These are phyloP conservation scores for Caenorhabditis latens DNA, from an alignment of 1,140 invertebrate genomes.

Conservation along the genomic window DNA sequence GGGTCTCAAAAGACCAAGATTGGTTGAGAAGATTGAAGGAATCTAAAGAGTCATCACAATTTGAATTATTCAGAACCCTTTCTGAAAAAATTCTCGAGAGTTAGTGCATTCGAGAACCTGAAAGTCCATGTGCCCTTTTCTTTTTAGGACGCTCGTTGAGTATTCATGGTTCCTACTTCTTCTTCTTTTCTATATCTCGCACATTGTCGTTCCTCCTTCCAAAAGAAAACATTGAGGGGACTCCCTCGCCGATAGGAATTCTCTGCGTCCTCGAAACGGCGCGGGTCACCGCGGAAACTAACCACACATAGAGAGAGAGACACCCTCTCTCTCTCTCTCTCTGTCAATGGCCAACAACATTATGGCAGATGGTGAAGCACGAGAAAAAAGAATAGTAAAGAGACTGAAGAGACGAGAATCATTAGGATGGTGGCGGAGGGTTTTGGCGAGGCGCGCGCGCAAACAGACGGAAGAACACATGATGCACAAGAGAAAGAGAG, in stretches of 20 bases:
- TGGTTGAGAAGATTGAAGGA: no score
- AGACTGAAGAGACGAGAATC: background rate
- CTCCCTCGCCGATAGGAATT: background rate
- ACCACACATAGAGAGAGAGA: constrained; percentile 19
- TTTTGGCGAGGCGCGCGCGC: constrained; percentile 45
- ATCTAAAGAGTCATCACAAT: no score
- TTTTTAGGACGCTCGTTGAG: no score
- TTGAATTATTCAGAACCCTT: no score
- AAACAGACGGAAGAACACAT: constrained; percentile 51
- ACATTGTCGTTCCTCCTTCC: background rate
- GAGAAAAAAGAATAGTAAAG: no score
- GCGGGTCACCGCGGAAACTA: constrained; percentile 54
- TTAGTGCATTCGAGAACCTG: no score
- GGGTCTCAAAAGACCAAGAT: no score
- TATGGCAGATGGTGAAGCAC: constrained; percentile 39
- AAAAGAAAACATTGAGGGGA: background rate
- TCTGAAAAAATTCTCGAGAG: no score
- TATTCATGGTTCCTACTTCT: no score
- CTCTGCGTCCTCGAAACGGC: constrained; percentile 39
- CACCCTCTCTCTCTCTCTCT: background rate
- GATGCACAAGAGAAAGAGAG: constrained; percentile 1
- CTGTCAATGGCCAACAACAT: constrained; percentile 4
- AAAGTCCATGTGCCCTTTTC: no score
- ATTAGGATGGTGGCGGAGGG: background rate
- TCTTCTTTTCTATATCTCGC: background rate